Conservation (phyloP, 2,888 invertebrate genomes). For the Kryphioiulus occultus region DNA sequence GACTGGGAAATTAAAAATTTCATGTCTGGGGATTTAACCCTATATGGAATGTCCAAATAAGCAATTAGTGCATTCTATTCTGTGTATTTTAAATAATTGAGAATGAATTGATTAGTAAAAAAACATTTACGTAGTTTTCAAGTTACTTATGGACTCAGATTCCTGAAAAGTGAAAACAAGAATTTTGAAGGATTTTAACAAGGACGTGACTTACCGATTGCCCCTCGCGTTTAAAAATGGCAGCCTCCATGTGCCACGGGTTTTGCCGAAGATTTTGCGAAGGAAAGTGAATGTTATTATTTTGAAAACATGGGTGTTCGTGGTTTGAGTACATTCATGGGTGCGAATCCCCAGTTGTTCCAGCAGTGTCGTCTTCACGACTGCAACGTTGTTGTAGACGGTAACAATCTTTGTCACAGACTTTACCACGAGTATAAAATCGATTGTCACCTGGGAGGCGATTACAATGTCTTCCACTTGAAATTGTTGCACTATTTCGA, state of each 20-base stretch:
- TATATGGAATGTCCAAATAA: too few species aligned
- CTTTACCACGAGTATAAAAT: constrained; percentile 61
- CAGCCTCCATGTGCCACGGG: not conserved
- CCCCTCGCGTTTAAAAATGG: constrained; percentile 33
- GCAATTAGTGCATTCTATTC: too few species aligned
- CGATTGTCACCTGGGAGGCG: constrained; percentile 79
- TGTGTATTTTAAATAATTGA: too few species aligned
- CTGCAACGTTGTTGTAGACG: constrained; percentile 78
- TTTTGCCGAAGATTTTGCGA: not conserved
- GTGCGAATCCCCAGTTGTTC: constrained; percentile 63
- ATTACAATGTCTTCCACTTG: constrained; percentile 79
- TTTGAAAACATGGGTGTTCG: constrained; percentile 76
- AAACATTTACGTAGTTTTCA: too few species aligned
- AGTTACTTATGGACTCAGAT: too few species aligned
- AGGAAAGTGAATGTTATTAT: not conserved
- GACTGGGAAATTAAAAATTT: too few species aligned
- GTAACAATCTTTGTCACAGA: constrained; percentile 72
- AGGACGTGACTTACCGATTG: not conserved
- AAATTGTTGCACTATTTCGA: constrained; percentile 74
- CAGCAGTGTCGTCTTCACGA: constrained; percentile 72
- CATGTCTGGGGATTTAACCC: too few species aligned
- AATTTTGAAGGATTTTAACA: too few species aligned
- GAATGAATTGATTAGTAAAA: too few species aligned
- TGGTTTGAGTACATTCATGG: constrained; percentile 75
- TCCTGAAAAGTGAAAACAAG: too few species aligned